phyloP scores from a whole-genome alignment of 1,140 invertebrate species.

The Aphelenchoides besseyi region DNA sequence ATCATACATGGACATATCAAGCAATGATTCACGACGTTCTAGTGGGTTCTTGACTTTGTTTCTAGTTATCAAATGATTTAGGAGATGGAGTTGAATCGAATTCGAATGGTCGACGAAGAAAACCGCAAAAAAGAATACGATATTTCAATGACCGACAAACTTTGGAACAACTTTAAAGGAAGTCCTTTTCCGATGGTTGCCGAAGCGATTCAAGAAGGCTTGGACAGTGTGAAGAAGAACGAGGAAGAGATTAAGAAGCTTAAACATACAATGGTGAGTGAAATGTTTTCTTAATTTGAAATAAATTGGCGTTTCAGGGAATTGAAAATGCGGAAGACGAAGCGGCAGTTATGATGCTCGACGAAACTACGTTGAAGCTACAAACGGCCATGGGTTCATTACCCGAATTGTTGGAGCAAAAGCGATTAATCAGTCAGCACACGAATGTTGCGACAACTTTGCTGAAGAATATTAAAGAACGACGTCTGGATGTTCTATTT shows the following conservation, averaged over 20 bases:
- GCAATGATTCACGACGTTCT: slow-evolving; percentile 73
- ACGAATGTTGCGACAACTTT: slow-evolving; percentile 84
- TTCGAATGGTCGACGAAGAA: slow-evolving; percentile 74
- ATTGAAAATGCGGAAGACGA: slow-evolving; percentile 66
- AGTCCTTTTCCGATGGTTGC: slow-evolving; percentile 94
- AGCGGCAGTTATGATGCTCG: slow-evolving; percentile 72
- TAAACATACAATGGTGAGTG: slow-evolving; percentile 78
- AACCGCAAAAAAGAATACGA: slow-evolving; percentile 79
- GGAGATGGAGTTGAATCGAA: slow-evolving; percentile 81
- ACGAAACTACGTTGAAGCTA: slow-evolving; percentile 86
- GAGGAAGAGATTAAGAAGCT: slow-evolving; percentile 94
- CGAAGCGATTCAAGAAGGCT: slow-evolving; percentile 93
- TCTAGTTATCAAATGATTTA: slow-evolving; percentile 36
- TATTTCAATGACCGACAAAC: slow-evolving; percentile 72
- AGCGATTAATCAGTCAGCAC: slow-evolving; percentile 94
- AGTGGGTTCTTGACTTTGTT: slow-evolving; percentile 29
- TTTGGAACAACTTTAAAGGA: slow-evolving; percentile 58
- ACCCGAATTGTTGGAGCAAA: slow-evolving; percentile 92
- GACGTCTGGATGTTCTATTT: slow-evolving; percentile 90
- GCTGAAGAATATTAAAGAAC: slow-evolving; percentile 56
- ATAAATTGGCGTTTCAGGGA: slow-evolving; percentile 61
- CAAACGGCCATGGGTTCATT: slow-evolving; percentile 80
- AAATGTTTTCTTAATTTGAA: slow-evolving; percentile 27
- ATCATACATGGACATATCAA: slow-evolving; percentile 99
- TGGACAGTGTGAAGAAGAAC: slow-evolving; percentile 86